Evolutionary conservation across 2,888 invertebrate species (phyloP).

Genomic region (Thecocarcelia acutangulata): DNA sequence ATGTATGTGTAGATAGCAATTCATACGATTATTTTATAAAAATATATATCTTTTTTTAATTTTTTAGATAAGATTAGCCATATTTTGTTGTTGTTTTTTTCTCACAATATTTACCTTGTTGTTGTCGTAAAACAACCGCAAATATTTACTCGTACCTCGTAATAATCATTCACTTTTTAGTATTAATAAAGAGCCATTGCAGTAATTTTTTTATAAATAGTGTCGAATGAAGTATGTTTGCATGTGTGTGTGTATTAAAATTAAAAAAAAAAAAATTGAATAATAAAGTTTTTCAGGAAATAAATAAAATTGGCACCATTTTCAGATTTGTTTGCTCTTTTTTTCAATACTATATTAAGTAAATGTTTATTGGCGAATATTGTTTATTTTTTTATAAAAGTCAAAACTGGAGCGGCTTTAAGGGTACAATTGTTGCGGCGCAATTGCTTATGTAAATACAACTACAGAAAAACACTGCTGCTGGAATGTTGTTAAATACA

Average conservation of each 20-base stretch:
- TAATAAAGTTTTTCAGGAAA: slow-evolving; percentile 29
- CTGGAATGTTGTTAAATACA: background rate
- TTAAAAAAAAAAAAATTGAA: slow-evolving; percentile 3
- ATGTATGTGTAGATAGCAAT: background rate
- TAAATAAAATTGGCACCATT: slow-evolving; percentile 52
- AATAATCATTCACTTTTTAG: background rate
- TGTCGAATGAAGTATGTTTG: background rate
- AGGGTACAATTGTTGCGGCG: slow-evolving; percentile 11
- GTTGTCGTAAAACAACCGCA: slow-evolving; percentile 4
- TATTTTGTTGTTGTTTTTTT: slow-evolving; percentile 11
- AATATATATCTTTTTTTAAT: slow-evolving; percentile 9
- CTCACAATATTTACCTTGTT: slow-evolving; percentile 23
- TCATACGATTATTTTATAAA: background rate
- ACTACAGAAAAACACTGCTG: background rate
- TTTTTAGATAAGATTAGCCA: slow-evolving; percentile 60
- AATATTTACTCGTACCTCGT: slow-evolving; percentile 36
- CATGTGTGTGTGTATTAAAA: background rate
- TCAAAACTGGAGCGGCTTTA: slow-evolving; percentile 36
- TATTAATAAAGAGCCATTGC: background rate
- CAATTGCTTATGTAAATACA: slow-evolving; percentile 4
- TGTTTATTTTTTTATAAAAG: background rate
- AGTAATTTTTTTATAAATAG: background rate
- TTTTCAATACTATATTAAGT: slow-evolving; percentile 9
- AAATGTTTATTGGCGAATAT: slow-evolving; percentile 44
- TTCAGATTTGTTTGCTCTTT: slow-evolving; percentile 19